Evolutionary conservation across 1,140 invertebrate species (phyloP).

Genomic region (Cyrtorhinus lividipennis): DNA sequence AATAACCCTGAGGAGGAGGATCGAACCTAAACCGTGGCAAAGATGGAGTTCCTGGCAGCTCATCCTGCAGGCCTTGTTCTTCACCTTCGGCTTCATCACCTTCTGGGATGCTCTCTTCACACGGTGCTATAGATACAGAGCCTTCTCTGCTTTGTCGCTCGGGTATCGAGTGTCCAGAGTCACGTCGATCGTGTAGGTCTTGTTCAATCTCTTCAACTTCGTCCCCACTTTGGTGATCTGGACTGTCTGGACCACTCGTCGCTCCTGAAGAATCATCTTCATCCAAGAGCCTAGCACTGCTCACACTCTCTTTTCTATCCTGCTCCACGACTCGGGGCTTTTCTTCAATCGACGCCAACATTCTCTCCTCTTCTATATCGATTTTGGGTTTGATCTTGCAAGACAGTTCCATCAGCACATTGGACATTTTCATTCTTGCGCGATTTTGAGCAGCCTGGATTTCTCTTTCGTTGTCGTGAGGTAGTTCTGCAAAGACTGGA

Average conservation of each 20-base stretch:
- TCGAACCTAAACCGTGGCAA: slow-evolving; percentile 41
- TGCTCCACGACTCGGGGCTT: background rate
- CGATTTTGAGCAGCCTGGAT: slow-evolving; percentile 42
- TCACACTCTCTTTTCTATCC: slow-evolving; percentile 6
- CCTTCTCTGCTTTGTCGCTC: slow-evolving; percentile 18
- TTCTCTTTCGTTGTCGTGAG: slow-evolving; percentile 21
- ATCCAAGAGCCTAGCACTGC: slow-evolving; percentile 2
- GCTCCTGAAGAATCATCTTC: slow-evolving; percentile 50
- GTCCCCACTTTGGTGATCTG: slow-evolving; percentile 48
- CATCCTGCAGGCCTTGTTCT: slow-evolving; percentile 10
- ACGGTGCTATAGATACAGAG: slow-evolving; percentile 26
- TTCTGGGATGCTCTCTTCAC: slow-evolving; percentile 30
- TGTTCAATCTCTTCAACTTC: slow-evolving; percentile 39
- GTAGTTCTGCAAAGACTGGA: slow-evolving; percentile 46
- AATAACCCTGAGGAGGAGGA: slow-evolving; percentile 21
- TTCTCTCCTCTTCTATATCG: slow-evolving; percentile 9
- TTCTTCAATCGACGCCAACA: background rate
- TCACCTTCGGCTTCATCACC: slow-evolving; percentile 27
- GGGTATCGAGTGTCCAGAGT: background rate
- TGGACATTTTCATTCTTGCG: slow-evolving; percentile 61
- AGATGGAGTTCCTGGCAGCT: slow-evolving; percentile 29
- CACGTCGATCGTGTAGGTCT: slow-evolving; percentile 15
- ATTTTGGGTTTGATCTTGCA: slow-evolving; percentile 39
- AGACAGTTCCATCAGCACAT: slow-evolving; percentile 55
- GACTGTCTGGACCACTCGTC: slow-evolving; percentile 74